Conservation (phyloP, 1,140 invertebrate genomes). For the Tetraneura akinire region DNA sequence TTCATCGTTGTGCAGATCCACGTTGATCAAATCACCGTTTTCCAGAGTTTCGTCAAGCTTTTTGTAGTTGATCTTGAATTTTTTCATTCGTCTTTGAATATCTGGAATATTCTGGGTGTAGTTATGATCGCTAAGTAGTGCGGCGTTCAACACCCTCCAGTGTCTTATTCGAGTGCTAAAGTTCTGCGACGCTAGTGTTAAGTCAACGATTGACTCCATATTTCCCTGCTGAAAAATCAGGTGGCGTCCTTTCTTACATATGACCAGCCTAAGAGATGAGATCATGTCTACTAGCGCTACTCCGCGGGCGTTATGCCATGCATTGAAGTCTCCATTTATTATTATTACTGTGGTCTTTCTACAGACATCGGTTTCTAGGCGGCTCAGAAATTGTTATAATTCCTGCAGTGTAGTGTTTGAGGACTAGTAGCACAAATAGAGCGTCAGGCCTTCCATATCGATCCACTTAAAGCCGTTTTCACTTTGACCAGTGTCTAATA, state of each 20-base stretch:
- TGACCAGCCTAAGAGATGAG: not conserved
- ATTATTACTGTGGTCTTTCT: accelerated
- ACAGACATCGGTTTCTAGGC: too few relatives aligned
- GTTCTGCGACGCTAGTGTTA: not conserved
- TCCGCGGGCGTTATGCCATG: not conserved
- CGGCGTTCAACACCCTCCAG: not conserved
- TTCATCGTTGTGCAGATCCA: not conserved
- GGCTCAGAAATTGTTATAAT: too few relatives aligned
- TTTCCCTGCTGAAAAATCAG: not conserved
- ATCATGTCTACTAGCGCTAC: not conserved
- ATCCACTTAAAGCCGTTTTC: not conserved
- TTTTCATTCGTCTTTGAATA: not conserved
- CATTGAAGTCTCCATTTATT: not conserved
- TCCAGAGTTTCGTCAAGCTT: not conserved
- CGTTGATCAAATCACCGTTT: not conserved
- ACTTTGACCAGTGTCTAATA: not conserved
- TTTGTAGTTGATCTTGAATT: not conserved
- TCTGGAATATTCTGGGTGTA: not conserved
- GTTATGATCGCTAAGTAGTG: not conserved
- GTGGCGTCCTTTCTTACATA: not conserved
- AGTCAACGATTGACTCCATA: not conserved
- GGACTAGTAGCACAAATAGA: not conserved
- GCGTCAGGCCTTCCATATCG: accelerated
- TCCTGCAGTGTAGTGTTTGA: too few relatives aligned
- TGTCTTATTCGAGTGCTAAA: not conserved